Base-by-base conservation (phyloP, 2,888 invertebrate genomes). In the Heteromurus nitidus region DNA sequence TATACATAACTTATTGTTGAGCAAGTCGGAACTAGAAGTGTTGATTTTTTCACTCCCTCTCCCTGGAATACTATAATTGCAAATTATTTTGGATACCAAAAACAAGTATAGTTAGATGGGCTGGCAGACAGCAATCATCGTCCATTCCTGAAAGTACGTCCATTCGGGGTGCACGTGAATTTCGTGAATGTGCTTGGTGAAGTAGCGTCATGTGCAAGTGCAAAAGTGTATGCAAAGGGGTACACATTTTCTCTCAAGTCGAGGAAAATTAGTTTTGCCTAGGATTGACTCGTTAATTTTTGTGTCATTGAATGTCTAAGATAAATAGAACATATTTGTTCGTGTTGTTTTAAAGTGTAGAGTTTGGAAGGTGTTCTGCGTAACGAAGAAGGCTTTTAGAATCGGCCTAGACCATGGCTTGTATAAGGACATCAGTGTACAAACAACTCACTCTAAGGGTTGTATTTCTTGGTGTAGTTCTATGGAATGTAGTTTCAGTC, bases 131-230 rank as follows among this genome's bases (percentile, higher is more conserved):
- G 20, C 22, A 7, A 24, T 55, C 24, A 24, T 16, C 20, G 20
- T 72, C 72, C 79, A 79, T 79, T 79, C 79, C 47, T 65, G 70
- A 79, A 79, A 65, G 70, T 65, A 72, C 79, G 79, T 72, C 72
- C 79, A 62, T 55, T 55, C 53, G 44, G 65, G 42, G 30, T 47
- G 50, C 64, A 79, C 79, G 79, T 72, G 65, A 72, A 79, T 70
- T n/a, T 72, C 72, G 64, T 79, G 77, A 77, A 76, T 76, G 62
- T 67, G 42, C 24, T 47, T 3, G 24, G n/a, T n/a, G n/a, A n/a
- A n/a, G n/a, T n/a, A n/a, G n/a, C n/a, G n/a, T n/a, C n/a, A n/a
- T 7, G 55, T 55, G 5, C 16, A 7, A 55, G 20, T 24, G 22
- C 7, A 16, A 22, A 22, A 22, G 55, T 55, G 55, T 24, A n/a